Evolutionary conservation across 2,113 vertebrate species (phyloP).

Genomic region (Chrysemys picta): DNA sequence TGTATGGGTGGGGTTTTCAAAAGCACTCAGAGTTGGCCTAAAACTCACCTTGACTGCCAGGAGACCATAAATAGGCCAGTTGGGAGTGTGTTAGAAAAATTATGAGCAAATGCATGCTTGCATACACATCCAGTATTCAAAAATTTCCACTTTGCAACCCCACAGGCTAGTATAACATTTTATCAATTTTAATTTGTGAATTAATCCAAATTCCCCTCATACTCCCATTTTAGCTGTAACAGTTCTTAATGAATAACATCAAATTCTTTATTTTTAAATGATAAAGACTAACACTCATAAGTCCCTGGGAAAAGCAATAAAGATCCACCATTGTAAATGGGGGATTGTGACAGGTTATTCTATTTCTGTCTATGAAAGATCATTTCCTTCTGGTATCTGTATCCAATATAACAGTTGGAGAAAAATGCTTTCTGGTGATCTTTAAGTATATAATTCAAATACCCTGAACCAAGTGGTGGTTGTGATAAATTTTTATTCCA

Average conservation of each 20-base stretch:
- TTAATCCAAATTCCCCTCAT: conserved; percentile 15
- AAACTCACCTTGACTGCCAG: not conserved
- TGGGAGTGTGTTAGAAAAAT: not conserved
- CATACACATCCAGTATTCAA: not conserved
- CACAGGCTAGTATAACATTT: conserved; percentile 8
- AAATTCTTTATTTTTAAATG: conserved; percentile 29
- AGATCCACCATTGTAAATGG: conserved; percentile 52
- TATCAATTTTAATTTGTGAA: conserved; percentile 34
- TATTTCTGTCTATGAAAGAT: conserved; percentile 11
- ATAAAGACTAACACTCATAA: conserved; percentile 11
- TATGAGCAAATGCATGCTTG: not conserved
- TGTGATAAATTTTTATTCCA: not conserved
- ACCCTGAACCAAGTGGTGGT: not conserved
- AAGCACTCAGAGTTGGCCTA: rapidly evolving
- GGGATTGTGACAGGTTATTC: conserved; percentile 30
- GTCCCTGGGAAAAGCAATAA: conserved; percentile 57
- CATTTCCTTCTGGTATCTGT: conserved; percentile 33
- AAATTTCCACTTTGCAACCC: not conserved
- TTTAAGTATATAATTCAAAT: not conserved
- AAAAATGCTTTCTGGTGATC: not conserved
- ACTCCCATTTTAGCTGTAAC: conserved; percentile 10
- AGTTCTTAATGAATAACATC: conserved; percentile 25
- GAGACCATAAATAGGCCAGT: not conserved
- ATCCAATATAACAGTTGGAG: not conserved
- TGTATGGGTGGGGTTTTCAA: not conserved